Conservation (phyloP, 2,888 invertebrate species). For the Drosophila parthenogenetica region DNA sequence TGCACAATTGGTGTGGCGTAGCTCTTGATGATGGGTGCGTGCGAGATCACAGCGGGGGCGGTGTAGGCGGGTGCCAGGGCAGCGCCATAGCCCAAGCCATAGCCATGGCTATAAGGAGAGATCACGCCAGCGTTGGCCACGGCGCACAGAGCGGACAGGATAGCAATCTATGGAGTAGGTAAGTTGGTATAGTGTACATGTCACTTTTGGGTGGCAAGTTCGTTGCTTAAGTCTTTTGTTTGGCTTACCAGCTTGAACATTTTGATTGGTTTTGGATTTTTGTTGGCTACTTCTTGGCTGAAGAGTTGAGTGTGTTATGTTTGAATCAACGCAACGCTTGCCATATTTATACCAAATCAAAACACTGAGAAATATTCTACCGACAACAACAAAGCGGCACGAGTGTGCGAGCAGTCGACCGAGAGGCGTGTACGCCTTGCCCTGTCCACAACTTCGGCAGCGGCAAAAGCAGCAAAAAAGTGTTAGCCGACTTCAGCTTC, state of each 20-base stretch:
- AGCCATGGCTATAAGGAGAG: constrained; percentile 77
- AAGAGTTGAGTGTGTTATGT: constrained; percentile 84
- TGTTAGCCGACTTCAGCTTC: constrained; percentile 22
- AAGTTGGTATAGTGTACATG: background rate
- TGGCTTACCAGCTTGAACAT: constrained; percentile 86
- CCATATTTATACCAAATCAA: constrained; percentile 84
- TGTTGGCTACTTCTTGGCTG: constrained; percentile 69
- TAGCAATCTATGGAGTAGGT: constrained; percentile 70
- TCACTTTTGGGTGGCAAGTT: constrained; percentile 5
- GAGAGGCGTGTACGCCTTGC: constrained; percentile 69
- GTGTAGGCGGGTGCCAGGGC: constrained; percentile 73
- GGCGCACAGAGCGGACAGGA: constrained; percentile 85
- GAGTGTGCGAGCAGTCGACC: constrained; percentile 32
- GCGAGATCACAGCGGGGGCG: constrained; percentile 77
- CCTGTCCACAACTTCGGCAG: constrained; percentile 40
- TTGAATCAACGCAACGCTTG: constrained; percentile 73
- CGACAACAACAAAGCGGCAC: constrained; percentile 26
- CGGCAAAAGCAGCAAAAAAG: background rate
- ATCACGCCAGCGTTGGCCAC: constrained; percentile 85
- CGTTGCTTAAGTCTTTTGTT: constrained; percentile 45
- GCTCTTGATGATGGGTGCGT: constrained; percentile 79
- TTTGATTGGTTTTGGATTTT: constrained; percentile 65
- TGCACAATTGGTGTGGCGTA: constrained; percentile 81
- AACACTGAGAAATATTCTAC: constrained; percentile 76
- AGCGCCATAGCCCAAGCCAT: constrained; percentile 77